These are phyloP conservation scores for Urocolius indicus DNA, from an alignment of 2,113 vertebrate species.

Conservation along the genomic window DNA sequence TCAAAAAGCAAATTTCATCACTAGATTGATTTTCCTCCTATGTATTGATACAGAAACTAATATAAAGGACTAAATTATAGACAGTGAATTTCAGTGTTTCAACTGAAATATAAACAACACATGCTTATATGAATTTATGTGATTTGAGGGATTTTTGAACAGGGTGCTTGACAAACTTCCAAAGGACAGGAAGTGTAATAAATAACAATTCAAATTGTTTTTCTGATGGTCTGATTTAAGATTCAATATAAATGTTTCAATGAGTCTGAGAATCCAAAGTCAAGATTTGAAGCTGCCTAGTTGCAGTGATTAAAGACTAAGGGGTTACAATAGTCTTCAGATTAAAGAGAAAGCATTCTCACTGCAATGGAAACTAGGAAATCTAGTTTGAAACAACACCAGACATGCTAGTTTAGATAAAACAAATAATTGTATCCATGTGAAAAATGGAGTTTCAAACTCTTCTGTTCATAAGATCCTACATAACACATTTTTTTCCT, in stretches of 20 bases:
- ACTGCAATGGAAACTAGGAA: neutral
- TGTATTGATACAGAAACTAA: neutral
- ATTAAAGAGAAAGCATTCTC: neutral
- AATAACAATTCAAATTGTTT: neutral
- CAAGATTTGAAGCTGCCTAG: neutral
- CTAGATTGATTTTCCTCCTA: neutral
- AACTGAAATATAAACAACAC: neutral
- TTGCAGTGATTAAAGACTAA: neutral
- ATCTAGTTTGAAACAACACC: neutral
- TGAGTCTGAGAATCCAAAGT: neutral
- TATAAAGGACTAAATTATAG: neutral
- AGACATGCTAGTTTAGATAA: neutral
- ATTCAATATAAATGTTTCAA: neutral
- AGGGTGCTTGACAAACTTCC: neutral
- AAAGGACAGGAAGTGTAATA: neutral
- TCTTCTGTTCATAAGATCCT: neutral
- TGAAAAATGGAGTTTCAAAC: neutral
- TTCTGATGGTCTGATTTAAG: neutral
- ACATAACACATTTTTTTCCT: neutral
- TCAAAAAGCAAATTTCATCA: neutral
- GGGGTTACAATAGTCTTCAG: neutral
- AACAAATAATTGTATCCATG: neutral
- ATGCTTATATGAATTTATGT: neutral
- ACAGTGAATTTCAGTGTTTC: neutral
- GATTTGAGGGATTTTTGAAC: neutral